Conservation (phyloP, 1,140 invertebrate species). For the Pogonognathellus flavescens region DNA sequence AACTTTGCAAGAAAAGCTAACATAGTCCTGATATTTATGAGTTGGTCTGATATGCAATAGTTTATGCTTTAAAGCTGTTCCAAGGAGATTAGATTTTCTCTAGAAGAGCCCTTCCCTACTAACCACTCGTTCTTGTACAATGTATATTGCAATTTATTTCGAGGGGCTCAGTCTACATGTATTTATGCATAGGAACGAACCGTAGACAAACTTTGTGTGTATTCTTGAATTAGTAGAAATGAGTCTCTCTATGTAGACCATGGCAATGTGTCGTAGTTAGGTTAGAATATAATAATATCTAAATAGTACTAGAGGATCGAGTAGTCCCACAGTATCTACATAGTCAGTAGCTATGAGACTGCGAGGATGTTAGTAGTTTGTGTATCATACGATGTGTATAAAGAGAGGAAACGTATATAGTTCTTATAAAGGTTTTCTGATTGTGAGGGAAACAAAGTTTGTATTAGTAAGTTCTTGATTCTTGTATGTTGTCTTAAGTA, state of each 20-base stretch:
- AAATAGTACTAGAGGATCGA: background rate
- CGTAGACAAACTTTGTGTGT: background rate
- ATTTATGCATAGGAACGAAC: background rate
- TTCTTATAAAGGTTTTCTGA: background rate
- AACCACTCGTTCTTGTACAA: background rate
- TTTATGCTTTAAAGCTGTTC: slow-evolving; percentile 50
- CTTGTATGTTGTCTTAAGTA: slow-evolving; percentile 29
- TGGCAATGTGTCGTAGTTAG: too few relatives aligned
- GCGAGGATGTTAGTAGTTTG: background rate
- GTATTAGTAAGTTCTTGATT: slow-evolving; percentile 22
- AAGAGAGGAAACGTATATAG: background rate
- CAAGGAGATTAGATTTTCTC: slow-evolving; percentile 47
- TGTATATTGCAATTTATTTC: slow-evolving; percentile 39
- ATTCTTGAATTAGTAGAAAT: background rate
- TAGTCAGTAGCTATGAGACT: background rate
- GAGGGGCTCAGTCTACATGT: background rate
- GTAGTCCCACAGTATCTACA: too few relatives aligned
- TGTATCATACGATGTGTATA: background rate
- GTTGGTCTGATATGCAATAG: slow-evolving; percentile 35
- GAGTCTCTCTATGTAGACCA: too few relatives aligned
- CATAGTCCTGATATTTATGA: slow-evolving; percentile 34
- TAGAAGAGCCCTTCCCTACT: slow-evolving; percentile 35
- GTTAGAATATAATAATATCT: too few relatives aligned
- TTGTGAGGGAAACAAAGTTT: slow-evolving; percentile 31
- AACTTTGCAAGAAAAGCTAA: slow-evolving; percentile 42